Evolutionary conservation across 1,140 invertebrate species (phyloP), one percentile per base, ranked within the genome.

Genomic region (Drosophila rhopaloa): DNA sequence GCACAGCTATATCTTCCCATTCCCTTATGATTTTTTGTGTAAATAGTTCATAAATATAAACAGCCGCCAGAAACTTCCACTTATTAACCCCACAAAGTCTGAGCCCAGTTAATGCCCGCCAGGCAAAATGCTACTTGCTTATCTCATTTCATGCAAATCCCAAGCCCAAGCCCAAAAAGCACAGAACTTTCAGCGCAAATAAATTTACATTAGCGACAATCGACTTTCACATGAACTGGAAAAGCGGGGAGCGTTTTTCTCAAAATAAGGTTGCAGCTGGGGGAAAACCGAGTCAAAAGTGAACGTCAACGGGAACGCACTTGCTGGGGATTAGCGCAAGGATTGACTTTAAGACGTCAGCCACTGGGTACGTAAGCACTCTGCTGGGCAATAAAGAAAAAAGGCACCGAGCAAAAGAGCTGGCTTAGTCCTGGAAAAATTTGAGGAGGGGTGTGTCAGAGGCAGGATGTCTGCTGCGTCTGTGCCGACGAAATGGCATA

Each of bases 321-420:
- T 89, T 89, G 65, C 61, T 55, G 63, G 44, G 84, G 77, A 88
- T 88, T 88, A 88, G 77, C 84, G 80, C 77, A 75, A 75, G 84
- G 77, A 90, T 89, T 89, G 84, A 89, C 84, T 89, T 68, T 71
- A 73, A 84, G 79, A 85, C 72, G 73, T 81, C 84, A 89, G 76
- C 11, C 70, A 57, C 27, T 35, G 68, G 61, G 70, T 62, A 74
- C 72, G 58, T 75, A 78, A 76, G 67, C 48, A 82, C 71, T 59
- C 50, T 44, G 61, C 5, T n/a, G 19, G 66, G 73, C 80, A 71
- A 83, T 83, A 83, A 83, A 83, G 72, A 71, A 79, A 70, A 54
- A 43, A 53, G 19, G 19, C 29, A 38, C 54, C 59, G 29, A 53
- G 50, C 43, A 67, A 63, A 76, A 60, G 55, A 58, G 58, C 63